Percentiles rank a stretch among this genome's conserved stretches.
phyloP scores from a whole-genome alignment of 1,140 invertebrate species.

The Drosophila ercepeae region DNA sequence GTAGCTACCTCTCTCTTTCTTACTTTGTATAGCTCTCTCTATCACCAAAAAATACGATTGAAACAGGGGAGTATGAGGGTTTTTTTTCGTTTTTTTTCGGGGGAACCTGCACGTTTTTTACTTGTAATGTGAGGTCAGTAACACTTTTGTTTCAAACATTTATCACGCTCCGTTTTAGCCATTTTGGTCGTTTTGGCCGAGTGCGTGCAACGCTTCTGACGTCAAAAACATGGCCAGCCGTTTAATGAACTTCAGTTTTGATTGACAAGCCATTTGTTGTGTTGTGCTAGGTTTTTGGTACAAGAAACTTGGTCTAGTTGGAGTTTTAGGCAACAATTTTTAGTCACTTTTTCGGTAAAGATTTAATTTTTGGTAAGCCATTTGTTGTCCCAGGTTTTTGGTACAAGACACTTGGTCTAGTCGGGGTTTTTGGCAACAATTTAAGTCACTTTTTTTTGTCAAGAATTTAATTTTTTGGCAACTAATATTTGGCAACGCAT shows the following conservation, averaged over 20 bases:
- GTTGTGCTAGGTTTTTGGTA: background rate
- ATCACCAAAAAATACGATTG: constrained; percentile 27
- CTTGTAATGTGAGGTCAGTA: constrained; percentile 80
- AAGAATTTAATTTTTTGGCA: no score
- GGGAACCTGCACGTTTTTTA: constrained; percentile 75
- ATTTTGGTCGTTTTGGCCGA: constrained; percentile 50
- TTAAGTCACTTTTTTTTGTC: no score
- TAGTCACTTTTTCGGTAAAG: no score
- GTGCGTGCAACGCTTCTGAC: constrained; percentile 67
- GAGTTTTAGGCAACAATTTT: no score
- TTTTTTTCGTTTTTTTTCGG: background rate
- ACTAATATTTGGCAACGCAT: no score
- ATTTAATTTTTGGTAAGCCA: no score
- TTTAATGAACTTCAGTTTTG: constrained; percentile 65
- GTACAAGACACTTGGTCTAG: no score
- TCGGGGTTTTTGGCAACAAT: no score
- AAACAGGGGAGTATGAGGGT: constrained; percentile 31
- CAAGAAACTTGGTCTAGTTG: no score
- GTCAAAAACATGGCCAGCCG: constrained; percentile 51
- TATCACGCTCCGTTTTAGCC: constrained; percentile 74
- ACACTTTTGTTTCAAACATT: constrained; percentile 79
- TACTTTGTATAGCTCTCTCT: constrained; percentile 2
- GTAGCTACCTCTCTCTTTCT: constrained; percentile 1
- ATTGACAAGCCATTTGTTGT: constrained; percentile 52
- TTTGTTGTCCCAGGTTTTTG: no score